phyloP scores from a whole-genome alignment of 2,888 invertebrate species.

The Caenorhabditis drosophilae region DNA sequence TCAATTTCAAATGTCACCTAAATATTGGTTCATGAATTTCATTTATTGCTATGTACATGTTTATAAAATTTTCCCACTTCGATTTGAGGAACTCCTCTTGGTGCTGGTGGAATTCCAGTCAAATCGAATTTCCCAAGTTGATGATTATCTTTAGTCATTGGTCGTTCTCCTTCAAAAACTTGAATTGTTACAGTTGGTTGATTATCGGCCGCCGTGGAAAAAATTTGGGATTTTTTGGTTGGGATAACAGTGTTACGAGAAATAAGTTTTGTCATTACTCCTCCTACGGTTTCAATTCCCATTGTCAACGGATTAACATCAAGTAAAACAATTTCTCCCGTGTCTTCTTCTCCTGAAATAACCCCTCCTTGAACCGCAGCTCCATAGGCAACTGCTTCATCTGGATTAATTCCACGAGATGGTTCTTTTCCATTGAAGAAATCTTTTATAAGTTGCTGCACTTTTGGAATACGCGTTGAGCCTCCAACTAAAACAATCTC shows the following conservation, averaged over 20 bases:
- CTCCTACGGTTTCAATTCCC: conserved; percentile 99
- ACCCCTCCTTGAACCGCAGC: conserved; percentile 95
- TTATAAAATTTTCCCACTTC: conserved; percentile 63
- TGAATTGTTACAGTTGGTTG: conserved; percentile 98
- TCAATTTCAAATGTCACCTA: conserved; percentile 73
- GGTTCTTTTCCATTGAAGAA: conserved; percentile 98
- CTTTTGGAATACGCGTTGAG: conserved; percentile 97
- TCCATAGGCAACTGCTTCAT: conserved; percentile 97
- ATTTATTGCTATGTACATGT: background rate
- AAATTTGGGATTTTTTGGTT: conserved; percentile 98
- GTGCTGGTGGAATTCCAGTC: conserved; percentile 73
- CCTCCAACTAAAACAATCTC: conserved; percentile 99
- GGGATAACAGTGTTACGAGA: conserved; percentile 97
- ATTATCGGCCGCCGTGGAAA: conserved; percentile 98
- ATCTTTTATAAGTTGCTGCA: conserved; percentile 75
- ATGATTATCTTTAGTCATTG: conserved; percentile 99
- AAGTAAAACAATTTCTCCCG: conserved; percentile 88
- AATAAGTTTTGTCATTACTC: conserved; percentile 98
- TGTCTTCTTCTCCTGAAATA: conserved; percentile 86
- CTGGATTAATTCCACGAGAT: conserved; percentile 76
- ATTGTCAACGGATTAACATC: conserved; percentile 98
- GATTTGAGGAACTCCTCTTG: conserved; percentile 71
- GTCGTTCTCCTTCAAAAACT: conserved; percentile 97
- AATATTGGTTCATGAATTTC: conserved; percentile 9
- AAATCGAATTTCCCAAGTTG: conserved; percentile 93